phyloP scores from a whole-genome alignment of 2,888 invertebrate species.

The Microdon myrmicae region DNA sequence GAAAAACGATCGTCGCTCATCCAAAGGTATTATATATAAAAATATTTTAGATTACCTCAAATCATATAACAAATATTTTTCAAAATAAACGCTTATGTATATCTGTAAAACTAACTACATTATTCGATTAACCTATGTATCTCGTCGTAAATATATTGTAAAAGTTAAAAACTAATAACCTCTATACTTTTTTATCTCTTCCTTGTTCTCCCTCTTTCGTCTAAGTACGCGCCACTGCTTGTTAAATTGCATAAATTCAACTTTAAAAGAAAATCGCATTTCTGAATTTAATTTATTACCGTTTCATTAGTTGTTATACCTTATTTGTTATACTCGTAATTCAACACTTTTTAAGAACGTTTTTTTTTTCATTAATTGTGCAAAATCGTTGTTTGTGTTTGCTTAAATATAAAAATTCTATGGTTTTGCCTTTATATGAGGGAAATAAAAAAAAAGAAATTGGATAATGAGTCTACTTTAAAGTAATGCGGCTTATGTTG shows the following conservation, averaged over 20 bases:
- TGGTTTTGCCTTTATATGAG: no score
- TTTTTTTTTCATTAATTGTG: no score
- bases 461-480: no score
- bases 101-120: conserved; percentile 21
- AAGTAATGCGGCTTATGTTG: no score
- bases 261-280: conserved; percentile 32
- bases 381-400: no score
- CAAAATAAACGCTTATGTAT: conserved; percentile 1
- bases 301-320: no score
- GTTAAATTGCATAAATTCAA: no score
- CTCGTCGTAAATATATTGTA: conserved; percentile 36
- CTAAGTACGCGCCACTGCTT: conserved; percentile 27
- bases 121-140: conserved; percentile 36
- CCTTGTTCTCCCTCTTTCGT: conserved; percentile 15
- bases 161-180: conserved; percentile 16
- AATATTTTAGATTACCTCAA: conserved; percentile 60
- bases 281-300: no score
- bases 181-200: conserved; percentile 29
- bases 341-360: no score
- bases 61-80: conserved; percentile 5
- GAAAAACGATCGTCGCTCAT: conserved; percentile 62
- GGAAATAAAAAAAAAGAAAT: no score
- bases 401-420: no score
- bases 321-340: no score
- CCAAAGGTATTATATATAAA: conserved; percentile 65